These are phyloP conservation scores for Pachymerium ferrugineum DNA, from an alignment of 2,888 invertebrate genomes.

Conservation along the genomic window DNA sequence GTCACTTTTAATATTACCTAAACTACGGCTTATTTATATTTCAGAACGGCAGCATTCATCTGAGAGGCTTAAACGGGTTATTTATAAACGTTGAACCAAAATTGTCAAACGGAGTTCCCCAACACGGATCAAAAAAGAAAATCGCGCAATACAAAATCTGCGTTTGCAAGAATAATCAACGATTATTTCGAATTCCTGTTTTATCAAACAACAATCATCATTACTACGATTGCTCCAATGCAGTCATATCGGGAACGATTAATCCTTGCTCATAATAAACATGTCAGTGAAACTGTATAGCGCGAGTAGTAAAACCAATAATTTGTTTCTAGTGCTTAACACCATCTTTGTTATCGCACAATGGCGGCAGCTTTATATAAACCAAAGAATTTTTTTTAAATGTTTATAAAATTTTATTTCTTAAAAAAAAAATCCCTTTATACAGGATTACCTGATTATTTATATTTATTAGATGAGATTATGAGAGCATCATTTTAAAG, in stretches of 20 bases:
- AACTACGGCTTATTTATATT: background rate
- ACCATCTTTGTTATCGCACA: no score
- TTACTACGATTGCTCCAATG: slow-evolving; percentile 36
- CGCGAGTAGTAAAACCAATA: background rate
- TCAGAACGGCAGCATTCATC: slow-evolving; percentile 42
- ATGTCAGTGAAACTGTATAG: background rate
- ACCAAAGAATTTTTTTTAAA: no score
- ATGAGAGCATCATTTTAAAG: no score
- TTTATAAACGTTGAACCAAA: slow-evolving; percentile 40
- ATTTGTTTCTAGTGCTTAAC: background rate
- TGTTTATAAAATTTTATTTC: no score
- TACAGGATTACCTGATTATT: no score
- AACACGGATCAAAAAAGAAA: slow-evolving; percentile 34
- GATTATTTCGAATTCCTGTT: slow-evolving; percentile 63
- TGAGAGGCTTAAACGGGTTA: slow-evolving; percentile 40
- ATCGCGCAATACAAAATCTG: slow-evolving; percentile 74
- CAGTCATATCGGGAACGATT: slow-evolving; percentile 30
- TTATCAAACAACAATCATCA: background rate
- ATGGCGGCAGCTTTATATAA: no score
- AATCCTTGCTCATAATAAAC: slow-evolving; percentile 31
- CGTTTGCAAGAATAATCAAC: slow-evolving; percentile 83
- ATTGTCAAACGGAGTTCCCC: slow-evolving; percentile 36
- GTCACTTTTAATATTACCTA: background rate
- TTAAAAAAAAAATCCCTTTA: no score
- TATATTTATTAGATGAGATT: no score